Evolutionary conservation across 2,888 invertebrate genomes (phyloP).

Genomic region (Strigamia transsilvanica): DNA sequence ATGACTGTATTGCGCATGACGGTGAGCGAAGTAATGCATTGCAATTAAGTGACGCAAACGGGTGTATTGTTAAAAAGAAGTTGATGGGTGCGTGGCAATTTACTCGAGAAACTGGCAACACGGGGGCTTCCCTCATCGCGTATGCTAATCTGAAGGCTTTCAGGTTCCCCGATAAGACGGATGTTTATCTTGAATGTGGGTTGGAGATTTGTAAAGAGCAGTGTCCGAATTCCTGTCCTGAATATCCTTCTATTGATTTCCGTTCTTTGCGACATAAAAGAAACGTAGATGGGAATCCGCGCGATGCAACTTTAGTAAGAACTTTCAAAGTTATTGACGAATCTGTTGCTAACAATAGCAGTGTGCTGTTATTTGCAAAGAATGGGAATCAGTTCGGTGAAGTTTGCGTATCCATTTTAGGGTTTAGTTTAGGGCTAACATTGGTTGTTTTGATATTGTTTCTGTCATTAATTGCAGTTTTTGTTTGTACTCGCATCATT

Average conservation of each 20-base stretch:
- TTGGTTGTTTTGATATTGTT: not conserved
- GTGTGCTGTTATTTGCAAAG: not conserved
- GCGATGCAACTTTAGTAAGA: constrained; percentile 10
- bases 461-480: not conserved
- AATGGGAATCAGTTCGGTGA: not conserved
- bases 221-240: constrained; percentile 69
- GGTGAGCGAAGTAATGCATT: constrained; percentile 73
- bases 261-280: constrained; percentile 58
- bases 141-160: constrained; percentile 76
- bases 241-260: constrained; percentile 52
- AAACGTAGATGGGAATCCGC: constrained; percentile 57
- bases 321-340: constrained; percentile 17
- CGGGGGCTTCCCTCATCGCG: constrained; percentile 77
- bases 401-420: not conserved
- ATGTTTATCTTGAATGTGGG: constrained; percentile 81
- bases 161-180: constrained; percentile 86
- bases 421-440: not conserved
- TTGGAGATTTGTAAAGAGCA: constrained; percentile 82
- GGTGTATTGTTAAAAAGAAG: constrained; percentile 81
- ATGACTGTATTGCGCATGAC: constrained; percentile 79
- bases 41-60: constrained; percentile 76
- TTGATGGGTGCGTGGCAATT: constrained; percentile 83
- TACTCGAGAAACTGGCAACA: constrained; percentile 75
- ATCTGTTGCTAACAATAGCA: constrained; percentile 10
- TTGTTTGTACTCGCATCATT: not conserved